Percentiles rank a stretch among this genome's conserved stretches.
Evolutionary conservation across 1,140 invertebrate species (phyloP).

Genomic region (Yoshiicerus persimilis): DNA sequence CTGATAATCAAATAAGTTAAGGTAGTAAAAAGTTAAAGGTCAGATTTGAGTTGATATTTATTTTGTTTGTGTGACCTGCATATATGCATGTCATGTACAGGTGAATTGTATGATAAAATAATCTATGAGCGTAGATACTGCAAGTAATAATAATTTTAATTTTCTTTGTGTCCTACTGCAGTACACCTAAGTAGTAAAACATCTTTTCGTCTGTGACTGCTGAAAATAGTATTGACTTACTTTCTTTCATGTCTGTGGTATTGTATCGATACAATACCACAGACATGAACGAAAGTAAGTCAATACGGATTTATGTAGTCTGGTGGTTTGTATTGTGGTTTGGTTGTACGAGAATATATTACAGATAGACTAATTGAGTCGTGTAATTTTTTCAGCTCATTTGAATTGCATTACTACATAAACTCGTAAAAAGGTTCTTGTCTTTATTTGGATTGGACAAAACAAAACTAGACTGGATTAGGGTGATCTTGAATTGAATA

Average conservation of each 20-base stretch:
- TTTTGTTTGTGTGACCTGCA: not conserved
- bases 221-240: too few species aligned
- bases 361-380: not conserved
- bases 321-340: too few species aligned
- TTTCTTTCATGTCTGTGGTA: too few species aligned
- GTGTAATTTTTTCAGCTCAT: not conserved
- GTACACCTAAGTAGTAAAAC: too few species aligned
- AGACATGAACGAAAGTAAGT: too few species aligned
- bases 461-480: not conserved
- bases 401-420: not conserved
- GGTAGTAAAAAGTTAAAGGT: not conserved
- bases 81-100: not conserved
- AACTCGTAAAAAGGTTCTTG: not conserved
- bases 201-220: too few species aligned
- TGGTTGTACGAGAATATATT: too few species aligned
- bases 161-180: too few species aligned
- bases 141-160: too few species aligned
- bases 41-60: not conserved
- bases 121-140: too few species aligned
- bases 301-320: too few species aligned
- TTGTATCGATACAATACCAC: too few species aligned
- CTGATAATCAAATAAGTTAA: not conserved
- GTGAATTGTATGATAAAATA: not conserved
- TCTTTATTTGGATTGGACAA: not conserved
- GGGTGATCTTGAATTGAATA: not conserved